Conservation (phyloP, 2,113 vertebrate species). For the Danionella cerebrum region DNA sequence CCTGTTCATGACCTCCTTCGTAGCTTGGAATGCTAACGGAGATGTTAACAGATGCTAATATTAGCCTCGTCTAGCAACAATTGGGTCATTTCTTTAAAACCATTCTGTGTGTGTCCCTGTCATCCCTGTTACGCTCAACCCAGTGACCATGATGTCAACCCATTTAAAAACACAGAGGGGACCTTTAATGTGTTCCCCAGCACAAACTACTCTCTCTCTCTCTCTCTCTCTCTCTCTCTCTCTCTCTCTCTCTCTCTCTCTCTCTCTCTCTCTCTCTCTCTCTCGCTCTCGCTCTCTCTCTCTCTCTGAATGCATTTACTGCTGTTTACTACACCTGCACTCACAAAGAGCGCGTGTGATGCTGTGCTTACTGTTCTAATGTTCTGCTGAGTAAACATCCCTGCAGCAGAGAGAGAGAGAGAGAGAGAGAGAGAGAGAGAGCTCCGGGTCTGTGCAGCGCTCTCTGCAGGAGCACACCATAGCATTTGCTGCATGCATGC, state of each 20-base stretch:
- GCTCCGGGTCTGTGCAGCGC: conserved; percentile 22
- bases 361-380: conserved; percentile 11
- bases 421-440: conserved; percentile 34
- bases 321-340: background rate
- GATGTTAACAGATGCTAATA: no score
- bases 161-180: no score
- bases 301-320: background rate
- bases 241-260: background rate
- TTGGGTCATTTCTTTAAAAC: no score
- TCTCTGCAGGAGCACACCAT: conserved; percentile 2
- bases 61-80: no score
- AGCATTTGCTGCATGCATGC: background rate
- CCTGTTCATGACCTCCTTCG: no score
- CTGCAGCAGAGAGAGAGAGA: conserved; percentile 29
- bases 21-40: no score
- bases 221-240: no score
- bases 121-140: no score
- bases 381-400: conserved; percentile 22
- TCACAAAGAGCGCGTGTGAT: background rate
- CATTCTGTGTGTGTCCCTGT: no score
- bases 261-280: background rate
- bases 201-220: no score
- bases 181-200: no score
- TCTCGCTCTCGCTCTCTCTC: conserved; percentile 1
- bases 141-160: no score